Percentiles rank a stretch among this genome's conserved stretches.
phyloP scores from a whole-genome alignment of 1,140 invertebrate genomes.

The Drosophila insularis region DNA sequence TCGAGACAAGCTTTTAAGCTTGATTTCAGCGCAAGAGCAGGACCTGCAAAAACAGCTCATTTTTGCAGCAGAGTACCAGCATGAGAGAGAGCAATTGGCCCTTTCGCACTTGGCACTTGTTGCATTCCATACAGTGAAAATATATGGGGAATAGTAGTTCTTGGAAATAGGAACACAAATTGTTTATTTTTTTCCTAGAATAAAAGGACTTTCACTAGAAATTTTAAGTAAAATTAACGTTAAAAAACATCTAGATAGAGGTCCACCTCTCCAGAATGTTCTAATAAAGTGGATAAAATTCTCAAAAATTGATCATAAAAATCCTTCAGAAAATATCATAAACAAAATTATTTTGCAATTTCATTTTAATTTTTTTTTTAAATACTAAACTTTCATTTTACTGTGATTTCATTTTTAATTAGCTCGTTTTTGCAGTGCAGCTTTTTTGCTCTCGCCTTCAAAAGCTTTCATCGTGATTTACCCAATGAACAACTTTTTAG shows the following conservation, averaged over 20 bases:
- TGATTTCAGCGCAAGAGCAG: constrained; percentile 21
- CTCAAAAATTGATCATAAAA: too few relatives aligned
- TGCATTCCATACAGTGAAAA: too few relatives aligned
- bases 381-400: neutral
- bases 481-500: constrained; percentile 14
- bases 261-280: too few relatives aligned
- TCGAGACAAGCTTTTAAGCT: constrained; percentile 26
- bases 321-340: too few relatives aligned
- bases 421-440: constrained; percentile 1
- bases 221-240: too few relatives aligned
- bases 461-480: neutral
- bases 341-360: too few relatives aligned
- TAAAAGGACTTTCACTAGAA: too few relatives aligned
- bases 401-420: neutral
- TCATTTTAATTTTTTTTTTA: too few relatives aligned
- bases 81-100: constrained; percentile 11
- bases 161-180: too few relatives aligned
- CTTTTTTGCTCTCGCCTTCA: neutral
- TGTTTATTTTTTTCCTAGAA: too few relatives aligned
- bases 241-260: too few relatives aligned
- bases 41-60: constrained; percentile 40
- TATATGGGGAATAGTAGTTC: neutral
- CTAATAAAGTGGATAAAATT: too few relatives aligned
- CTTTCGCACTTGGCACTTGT: constrained; percentile 49
- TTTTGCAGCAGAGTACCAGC: neutral